Base-by-base conservation (phyloP, 2,113 vertebrate species). In the Gymnorhina tibicen region DNA sequence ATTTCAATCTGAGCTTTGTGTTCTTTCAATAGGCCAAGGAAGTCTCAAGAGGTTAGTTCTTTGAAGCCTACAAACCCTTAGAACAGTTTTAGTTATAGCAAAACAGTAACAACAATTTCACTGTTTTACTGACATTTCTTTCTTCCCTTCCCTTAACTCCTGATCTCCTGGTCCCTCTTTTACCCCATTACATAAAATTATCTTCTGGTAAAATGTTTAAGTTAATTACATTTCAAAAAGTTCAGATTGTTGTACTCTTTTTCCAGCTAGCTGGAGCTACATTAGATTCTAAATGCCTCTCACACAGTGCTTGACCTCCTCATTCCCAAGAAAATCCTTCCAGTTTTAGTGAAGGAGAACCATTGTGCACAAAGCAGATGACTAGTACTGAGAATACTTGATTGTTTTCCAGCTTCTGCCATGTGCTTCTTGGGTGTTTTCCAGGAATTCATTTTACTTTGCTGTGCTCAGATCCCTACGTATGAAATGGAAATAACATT, bases 331-430 rank as follows among this genome's bases (percentile, higher is more conserved):
- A 92, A 95, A 95, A 93, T 68, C 56, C 73, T 91, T 91, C 53
- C 44, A 87, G 62, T 78, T 88, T 92, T 91, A 75, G 69, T 91
- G 87, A 94, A 96, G 92, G 69, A 93, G 41, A 89, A 33, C 52
- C 49, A 94, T 81, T 94, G 84, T 94, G 64, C 56, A 68, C 56
- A 89, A 89, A 81, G 80, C 91, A 96, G 73, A 96, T 93, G 84
- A 95, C 75, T 68, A 59, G 77, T 21, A 62, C 84, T 19, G 56
- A 96, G 62, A 93, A 92, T 56, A 87, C 32, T 89, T 91, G 83
- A 70, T 84, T 93, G 56, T 89, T 81, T 94, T 94, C 96, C 95
- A 95, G 49, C 47, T 95, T 87, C 74, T 95, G 80, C 83, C 84
- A 95, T 63, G 91, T 87, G 68, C 93, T 91, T 60, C 80, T 91